Evolutionary conservation across 2,113 vertebrate species (phyloP).

Genomic region (Centropristis striata): DNA sequence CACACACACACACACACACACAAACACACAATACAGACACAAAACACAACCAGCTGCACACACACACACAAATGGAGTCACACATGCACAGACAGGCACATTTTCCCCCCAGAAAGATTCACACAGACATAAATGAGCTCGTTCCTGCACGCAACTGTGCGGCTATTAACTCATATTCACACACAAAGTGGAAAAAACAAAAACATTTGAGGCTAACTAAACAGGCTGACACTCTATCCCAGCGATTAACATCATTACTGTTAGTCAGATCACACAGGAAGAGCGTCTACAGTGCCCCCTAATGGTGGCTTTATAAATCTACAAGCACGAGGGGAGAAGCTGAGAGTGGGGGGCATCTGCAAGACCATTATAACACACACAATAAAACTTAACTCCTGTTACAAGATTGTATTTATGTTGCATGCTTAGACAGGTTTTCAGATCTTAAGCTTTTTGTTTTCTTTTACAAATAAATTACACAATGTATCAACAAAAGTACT

Average conservation of each 20-base stretch:
- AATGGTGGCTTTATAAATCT: conserved; percentile 21
- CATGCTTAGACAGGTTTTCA: too few relatives aligned
- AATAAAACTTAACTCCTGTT: too few relatives aligned
- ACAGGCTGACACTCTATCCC: conserved; percentile 7
- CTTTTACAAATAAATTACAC: too few relatives aligned
- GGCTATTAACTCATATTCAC: conserved; percentile 37
- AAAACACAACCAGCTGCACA: conserved; percentile 65
- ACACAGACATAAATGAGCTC: conserved; percentile 58
- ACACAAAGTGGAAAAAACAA: conserved; percentile 19
- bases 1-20: conserved; percentile 43
- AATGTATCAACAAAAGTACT: too few relatives aligned
- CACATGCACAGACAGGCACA: conserved; percentile 68
- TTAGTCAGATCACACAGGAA: conserved; percentile 9
- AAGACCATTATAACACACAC: too few relatives aligned
- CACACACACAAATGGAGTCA: conserved; percentile 50
- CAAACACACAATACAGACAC: conserved; percentile 51
- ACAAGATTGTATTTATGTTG: too few relatives aligned
- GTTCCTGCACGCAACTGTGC: conserved; percentile 42
- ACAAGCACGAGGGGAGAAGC: conserved; percentile 15
- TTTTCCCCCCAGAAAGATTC: conserved; percentile 43
- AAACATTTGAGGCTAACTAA: conserved; percentile 23
- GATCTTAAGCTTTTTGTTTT: too few relatives aligned
- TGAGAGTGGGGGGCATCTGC: rapidly evolving
- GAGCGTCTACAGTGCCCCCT: conserved; percentile 34
- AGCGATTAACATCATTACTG: background rate